Evolutionary conservation across 2,113 vertebrate species (phyloP).

Genomic region (Plestiodon gilberti): DNA sequence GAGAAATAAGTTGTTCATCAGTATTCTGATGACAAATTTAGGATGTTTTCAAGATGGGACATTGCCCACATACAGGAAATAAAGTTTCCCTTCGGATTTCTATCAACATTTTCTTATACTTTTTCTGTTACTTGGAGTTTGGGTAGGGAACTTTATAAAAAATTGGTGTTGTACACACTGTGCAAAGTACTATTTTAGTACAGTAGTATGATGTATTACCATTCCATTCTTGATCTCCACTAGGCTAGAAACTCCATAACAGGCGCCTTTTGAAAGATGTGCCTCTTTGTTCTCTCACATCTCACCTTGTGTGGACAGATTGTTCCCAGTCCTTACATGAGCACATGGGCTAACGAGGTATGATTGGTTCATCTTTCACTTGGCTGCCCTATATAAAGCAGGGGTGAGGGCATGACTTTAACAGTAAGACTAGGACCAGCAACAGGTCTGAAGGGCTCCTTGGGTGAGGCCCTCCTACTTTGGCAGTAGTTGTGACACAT

Average conservation of each 20-base stretch:
- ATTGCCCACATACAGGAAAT: not conserved
- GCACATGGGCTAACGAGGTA: not conserved
- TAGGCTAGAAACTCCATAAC: not conserved
- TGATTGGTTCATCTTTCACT: not conserved
- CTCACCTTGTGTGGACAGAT: not conserved
- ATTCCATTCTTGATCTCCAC: not conserved
- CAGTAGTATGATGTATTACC: not conserved
- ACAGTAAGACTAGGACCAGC: no score
- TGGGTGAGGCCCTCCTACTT: no score
- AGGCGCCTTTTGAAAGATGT: not conserved
- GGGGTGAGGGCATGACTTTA: no score
- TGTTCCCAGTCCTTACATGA: not conserved
- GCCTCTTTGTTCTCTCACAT: not conserved
- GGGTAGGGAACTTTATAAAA: not conserved
- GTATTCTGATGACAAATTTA: conserved; percentile 25
- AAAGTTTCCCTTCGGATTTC: not conserved
- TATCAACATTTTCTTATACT: not conserved
- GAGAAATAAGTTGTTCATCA: conserved; percentile 39
- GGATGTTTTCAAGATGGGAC: not conserved
- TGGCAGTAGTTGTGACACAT: no score
- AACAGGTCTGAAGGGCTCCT: no score
- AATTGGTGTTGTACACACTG: not conserved
- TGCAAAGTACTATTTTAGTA: not conserved
- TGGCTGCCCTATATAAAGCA: not conserved
- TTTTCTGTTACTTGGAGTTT: not conserved